Percentiles rank a stretch among this genome's conserved stretches.
phyloP scores from a whole-genome alignment of 2,113 vertebrate genomes.

The Rutilus rutilus region DNA sequence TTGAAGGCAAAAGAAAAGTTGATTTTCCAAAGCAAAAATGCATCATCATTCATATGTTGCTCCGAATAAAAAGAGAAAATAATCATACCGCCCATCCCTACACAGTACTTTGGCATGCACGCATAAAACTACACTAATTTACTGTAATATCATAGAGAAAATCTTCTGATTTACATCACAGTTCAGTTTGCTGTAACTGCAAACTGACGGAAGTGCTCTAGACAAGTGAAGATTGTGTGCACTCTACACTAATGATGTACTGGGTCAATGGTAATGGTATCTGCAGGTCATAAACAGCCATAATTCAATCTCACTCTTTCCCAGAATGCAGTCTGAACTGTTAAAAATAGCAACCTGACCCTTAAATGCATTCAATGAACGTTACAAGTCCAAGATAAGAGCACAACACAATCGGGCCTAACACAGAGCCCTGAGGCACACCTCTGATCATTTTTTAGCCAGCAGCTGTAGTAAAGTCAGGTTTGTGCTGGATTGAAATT shows the following conservation, averaged over 20 bases:
- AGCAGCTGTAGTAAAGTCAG: too few relatives aligned
- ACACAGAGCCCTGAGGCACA: constrained; percentile 13
- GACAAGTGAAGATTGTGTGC: neutral
- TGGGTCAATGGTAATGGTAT: constrained; percentile 18
- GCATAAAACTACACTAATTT: too few relatives aligned
- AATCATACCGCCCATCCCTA: neutral
- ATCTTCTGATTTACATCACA: neutral
- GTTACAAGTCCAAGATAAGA: neutral
- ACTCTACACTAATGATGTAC: constrained; percentile 10
- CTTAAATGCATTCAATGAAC: neutral
- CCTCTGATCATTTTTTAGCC: too few relatives aligned
- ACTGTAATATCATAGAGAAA: neutral
- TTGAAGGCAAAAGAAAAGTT: neutral
- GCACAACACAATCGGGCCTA: neutral
- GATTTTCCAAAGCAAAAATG: neutral
- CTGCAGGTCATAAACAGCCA: neutral
- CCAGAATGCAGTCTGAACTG: neutral
- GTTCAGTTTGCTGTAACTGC: neutral
- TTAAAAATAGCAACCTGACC: neutral
- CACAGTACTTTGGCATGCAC: neutral
- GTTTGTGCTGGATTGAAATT: neutral
- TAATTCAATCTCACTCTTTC: neutral
- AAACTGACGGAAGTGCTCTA: neutral
- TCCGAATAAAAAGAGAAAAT: neutral
- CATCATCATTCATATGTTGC: neutral